phyloP scores from a whole-genome alignment of 2,113 vertebrate genomes.

The Hippocampus zosterae region DNA sequence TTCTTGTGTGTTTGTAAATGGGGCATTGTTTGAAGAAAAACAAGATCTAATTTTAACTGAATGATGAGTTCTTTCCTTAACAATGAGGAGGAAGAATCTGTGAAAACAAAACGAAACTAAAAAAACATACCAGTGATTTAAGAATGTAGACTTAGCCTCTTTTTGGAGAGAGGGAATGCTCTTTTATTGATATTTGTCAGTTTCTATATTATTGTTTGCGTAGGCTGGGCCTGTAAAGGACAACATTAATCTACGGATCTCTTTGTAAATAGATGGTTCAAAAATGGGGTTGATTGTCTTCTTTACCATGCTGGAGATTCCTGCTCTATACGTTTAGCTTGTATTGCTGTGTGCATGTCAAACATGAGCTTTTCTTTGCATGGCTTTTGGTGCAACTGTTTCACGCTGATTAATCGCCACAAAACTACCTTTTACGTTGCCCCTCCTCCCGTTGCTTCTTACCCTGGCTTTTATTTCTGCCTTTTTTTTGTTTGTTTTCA shows the following conservation, averaged over 20 bases:
- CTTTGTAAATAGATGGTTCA: conserved; percentile 84
- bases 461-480: conserved; percentile 34
- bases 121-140: conserved; percentile 80
- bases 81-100: conserved; percentile 64
- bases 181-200: conserved; percentile 86
- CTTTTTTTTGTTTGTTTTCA: conserved; percentile 58
- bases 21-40: conserved; percentile 75
- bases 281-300: conserved; percentile 66
- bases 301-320: conserved; percentile 72
- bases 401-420: conserved; percentile 59
- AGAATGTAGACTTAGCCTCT: conserved; percentile 90
- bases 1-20: conserved; percentile 74
- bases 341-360: conserved; percentile 91
- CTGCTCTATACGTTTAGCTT: conserved; percentile 82
- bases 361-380: conserved; percentile 80
- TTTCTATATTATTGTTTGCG: conserved; percentile 82
- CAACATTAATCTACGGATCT: conserved; percentile 60
- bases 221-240: conserved; percentile 64
- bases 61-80: conserved; percentile 72
- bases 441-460: conserved; percentile 28
- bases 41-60: conserved; percentile 66
- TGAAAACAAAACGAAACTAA: conserved; percentile 60
- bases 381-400: conserved; percentile 75
- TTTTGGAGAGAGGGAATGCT: conserved; percentile 79
- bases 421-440: conserved; percentile 43